Base-by-base conservation (phyloP, 2,888 invertebrate genomes). In the Euphydryas editha region DNA sequence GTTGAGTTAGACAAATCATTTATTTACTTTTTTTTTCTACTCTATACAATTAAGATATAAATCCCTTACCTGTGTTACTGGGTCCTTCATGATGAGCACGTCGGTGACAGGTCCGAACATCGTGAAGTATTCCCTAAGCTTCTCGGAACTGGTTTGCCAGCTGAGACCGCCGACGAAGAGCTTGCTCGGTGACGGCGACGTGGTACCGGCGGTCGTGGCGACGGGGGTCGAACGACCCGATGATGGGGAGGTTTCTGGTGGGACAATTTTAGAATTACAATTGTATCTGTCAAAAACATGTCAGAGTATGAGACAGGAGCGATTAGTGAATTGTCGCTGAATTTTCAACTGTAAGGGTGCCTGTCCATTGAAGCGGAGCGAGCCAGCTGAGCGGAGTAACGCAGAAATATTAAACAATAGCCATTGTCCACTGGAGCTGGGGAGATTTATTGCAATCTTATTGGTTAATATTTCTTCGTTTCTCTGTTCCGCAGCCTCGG, bases 71-170 rank as follows among this genome's bases (percentile, higher is more conserved):
- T 97, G 97, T 73, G 98, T 98, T 46, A 97, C 96, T 0, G 98
- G 98, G 88, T 98, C 98, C 93, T 98, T 98, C 98, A 98, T 98
- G 80, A 98, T 98, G 71, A 98, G 95, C 65, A 98, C 98, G 85
- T 98, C 98, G 39, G 97, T 96, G 74, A 98, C 97, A 6, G 96
- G 95, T 67, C 98, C 98, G 79, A 97, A 98, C 96, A 97, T 97
- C 65, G 97, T 96, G 78, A 98, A 98, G 88, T 98, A 98, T 80
- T 98, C 97, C 78, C 97, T 93, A n/a, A 98, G 94, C 87, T 97
- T 98, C 86, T 98, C 98, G 64, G 97, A 96, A 81, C 97, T 97
- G 18, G 98, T 98, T 91, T 98, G 97, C 98, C 98, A 98, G 86
- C 97, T 97, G 70, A 98, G 95, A 0, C 98, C 98, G 5, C 98